A percentile compares a stretch with the other conserved stretches of the same genome.
Conservation (phyloP, 2,797 vertebrate species). For the Acipenser transmontanus region DNA sequence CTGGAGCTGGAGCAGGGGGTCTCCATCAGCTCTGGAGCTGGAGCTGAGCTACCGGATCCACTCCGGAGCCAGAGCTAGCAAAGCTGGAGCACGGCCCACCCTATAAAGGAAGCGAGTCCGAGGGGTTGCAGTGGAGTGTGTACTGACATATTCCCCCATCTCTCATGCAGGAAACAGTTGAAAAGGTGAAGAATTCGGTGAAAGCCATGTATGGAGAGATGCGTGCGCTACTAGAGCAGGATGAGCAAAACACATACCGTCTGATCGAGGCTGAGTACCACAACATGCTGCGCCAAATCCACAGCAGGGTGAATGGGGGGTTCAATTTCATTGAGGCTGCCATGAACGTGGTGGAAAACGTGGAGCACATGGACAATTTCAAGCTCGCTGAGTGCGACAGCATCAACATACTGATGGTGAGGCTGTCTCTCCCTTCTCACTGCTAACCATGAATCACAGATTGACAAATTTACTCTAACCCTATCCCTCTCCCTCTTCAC, state of each 20-base stretch:
- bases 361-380: neutral
- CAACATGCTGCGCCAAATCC: neutral
- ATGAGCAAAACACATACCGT: neutral
- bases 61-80: too few relatives aligned
- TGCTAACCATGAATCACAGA: too few relatives aligned
- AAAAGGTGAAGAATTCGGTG: neutral
- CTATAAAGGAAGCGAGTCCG: too few relatives aligned
- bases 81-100: too few relatives aligned
- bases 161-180: neutral
- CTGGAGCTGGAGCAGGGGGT: too few relatives aligned
- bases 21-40: too few relatives aligned
- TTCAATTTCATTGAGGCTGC: neutral
- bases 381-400: neutral
- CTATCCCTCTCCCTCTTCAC: too few relatives aligned
- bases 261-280: neutral
- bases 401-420: neutral
- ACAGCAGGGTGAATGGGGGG: neutral
- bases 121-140: too few relatives aligned
- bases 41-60: too few relatives aligned
- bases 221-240: neutral
- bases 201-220: neutral
- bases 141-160: neutral
- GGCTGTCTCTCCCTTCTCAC: neutral
- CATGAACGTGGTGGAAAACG: neutral
- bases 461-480: too few relatives aligned